Base-by-base conservation (phyloP, 1,140 invertebrate species). In the Nasonia giraulti region DNA sequence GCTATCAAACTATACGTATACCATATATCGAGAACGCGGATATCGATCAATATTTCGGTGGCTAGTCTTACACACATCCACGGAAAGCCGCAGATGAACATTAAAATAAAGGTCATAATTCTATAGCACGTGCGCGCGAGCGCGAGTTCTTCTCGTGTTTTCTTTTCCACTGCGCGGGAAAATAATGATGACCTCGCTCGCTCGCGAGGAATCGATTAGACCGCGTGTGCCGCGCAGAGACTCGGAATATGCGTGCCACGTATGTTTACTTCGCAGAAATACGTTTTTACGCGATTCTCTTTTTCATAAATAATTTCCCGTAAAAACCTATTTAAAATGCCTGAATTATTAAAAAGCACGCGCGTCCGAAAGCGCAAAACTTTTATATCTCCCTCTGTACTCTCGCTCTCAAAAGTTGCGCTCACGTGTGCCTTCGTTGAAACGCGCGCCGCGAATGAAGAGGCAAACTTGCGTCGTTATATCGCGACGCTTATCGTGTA, bases 181-280 rank as follows among this genome's bases (percentile, higher is more conserved):
- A 75, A 75, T 66, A 75, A 62, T 66, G 47, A 82, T 66, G 71
- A 82, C 80, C 80, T 82, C 80, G 80, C 47, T 20, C 14, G 12
- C 37, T 37, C 7, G 47, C 69, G 40, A 55, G 20, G 23, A 82
- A 82, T 82, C 71, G 80, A 82, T 82, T 82, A 82, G 20, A 82
- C 71, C 71, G 33, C 50, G 50, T 23, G 71, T 47, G 27, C 27
- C 27, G 27, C 71, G 5, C 33, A 6, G 33, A 27, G 12, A 27
- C 27, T 40, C 10, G 80, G 50, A 82, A 75, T 75, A 62, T 75
- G 50, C 50, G 69, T 74, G 80, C 8, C 44, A 20, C 31, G 27
- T 27, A 50, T 75, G 31, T 75, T 82, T 75, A 75, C 50, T 62
- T 75, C 20, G 20, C 17, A 2, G 47, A 75, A 82, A 68, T 75